phyloP scores from a whole-genome alignment of 2,888 invertebrate species.

The Thecophora atra region DNA sequence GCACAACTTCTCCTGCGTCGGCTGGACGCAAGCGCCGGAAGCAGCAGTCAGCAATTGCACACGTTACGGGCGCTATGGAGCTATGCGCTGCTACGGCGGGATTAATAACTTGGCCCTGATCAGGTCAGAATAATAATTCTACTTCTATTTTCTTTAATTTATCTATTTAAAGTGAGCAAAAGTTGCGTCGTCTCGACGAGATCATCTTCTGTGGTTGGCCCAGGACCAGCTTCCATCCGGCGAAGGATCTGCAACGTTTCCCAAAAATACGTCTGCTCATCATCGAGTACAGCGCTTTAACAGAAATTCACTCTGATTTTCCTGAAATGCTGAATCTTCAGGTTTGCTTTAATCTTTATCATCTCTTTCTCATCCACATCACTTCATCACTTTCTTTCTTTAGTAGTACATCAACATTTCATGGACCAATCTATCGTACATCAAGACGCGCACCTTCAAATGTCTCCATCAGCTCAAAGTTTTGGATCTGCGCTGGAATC shows the following conservation, averaged over 20 bases:
- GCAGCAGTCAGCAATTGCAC: slow-evolving; percentile 58
- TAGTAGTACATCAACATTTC: slow-evolving; percentile 63
- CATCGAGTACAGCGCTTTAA: slow-evolving; percentile 61
- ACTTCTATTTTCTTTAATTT: not conserved
- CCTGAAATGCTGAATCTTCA: slow-evolving; percentile 60
- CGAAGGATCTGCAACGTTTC: slow-evolving; percentile 54
- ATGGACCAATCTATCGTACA: slow-evolving; percentile 62
- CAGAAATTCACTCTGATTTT: slow-evolving; percentile 57
- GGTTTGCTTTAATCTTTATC: slow-evolving; percentile 43
- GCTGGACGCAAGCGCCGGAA: slow-evolving; percentile 57
- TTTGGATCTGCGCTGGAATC: slow-evolving; percentile 64
- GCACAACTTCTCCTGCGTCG: slow-evolving; percentile 52
- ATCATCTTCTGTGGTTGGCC: slow-evolving; percentile 63
- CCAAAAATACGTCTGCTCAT: slow-evolving; percentile 57
- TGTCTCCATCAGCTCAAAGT: slow-evolving; percentile 55
- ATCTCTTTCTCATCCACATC: not conserved
- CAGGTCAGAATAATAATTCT: slow-evolving; percentile 45
- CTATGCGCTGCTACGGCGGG: slow-evolving; percentile 59
- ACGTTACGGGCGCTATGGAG: slow-evolving; percentile 49
- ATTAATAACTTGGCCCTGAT: slow-evolving; percentile 57
- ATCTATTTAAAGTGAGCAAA: slow-evolving; percentile 44
- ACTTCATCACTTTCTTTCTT: too few species aligned
- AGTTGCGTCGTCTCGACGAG: slow-evolving; percentile 50
- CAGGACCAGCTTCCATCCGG: slow-evolving; percentile 56
- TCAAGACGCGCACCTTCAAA: slow-evolving; percentile 59